These are phyloP conservation scores for Cotesia vestalis DNA, from an alignment of 1,140 invertebrate genomes.

Conservation along the genomic window DNA sequence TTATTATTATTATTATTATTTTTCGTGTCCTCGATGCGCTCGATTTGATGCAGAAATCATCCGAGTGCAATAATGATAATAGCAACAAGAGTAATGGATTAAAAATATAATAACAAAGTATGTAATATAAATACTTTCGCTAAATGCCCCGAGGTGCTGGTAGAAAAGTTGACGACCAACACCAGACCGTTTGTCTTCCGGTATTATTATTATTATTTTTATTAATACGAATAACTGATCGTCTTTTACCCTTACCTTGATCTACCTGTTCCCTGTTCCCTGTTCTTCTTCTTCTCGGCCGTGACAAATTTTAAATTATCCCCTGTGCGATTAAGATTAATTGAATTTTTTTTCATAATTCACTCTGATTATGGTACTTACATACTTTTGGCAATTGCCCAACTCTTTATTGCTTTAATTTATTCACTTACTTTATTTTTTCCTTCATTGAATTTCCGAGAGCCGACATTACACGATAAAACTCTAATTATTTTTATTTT, in stretches of 20 bases:
- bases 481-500: no score
- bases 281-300: constrained; percentile 42
- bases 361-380: neutral
- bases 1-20: constrained; percentile 10
- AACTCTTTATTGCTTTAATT: neutral
- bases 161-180: constrained; percentile 4
- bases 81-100: constrained; percentile 4
- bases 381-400: neutral
- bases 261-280: constrained; percentile 3
- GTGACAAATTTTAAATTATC: constrained; percentile 56
- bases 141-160: constrained; percentile 6
- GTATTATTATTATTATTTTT: neutral
- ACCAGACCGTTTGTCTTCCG: no score
- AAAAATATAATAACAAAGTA: constrained; percentile 11
- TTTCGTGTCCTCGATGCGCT: constrained; percentile 35
- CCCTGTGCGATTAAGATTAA: constrained; percentile 54
- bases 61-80: no score
- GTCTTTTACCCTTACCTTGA: constrained; percentile 19
- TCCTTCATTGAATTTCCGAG: no score
- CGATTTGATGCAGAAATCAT: constrained; percentile 34
- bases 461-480: no score
- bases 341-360: constrained; percentile 48
- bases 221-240: neutral
- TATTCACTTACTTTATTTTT: no score
- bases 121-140: constrained; percentile 6